These are phyloP conservation scores for Synergus gifuensis DNA, from an alignment of 2,888 invertebrate genomes.

Conservation along the genomic window DNA sequence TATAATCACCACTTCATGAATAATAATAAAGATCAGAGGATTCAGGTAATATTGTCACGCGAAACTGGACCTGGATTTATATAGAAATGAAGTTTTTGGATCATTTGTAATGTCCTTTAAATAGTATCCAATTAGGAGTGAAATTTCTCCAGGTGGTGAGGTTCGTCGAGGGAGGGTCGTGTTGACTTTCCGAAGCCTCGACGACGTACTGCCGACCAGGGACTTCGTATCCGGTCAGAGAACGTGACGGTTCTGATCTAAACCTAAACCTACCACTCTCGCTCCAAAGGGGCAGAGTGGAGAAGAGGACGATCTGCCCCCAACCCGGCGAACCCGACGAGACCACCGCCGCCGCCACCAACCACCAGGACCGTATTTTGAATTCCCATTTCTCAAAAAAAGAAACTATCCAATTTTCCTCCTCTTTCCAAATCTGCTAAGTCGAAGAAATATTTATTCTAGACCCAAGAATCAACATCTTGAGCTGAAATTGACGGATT, in stretches of 20 bases:
- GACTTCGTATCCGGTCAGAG: constrained; percentile 47
- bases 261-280: constrained; percentile 36
- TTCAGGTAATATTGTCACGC: background rate
- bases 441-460: too few relatives aligned
- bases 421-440: background rate
- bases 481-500: too few relatives aligned
- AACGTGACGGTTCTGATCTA: constrained; percentile 46
- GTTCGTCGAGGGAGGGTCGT: background rate
- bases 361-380: constrained; percentile 29
- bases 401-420: background rate
- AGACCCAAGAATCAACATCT: too few relatives aligned
- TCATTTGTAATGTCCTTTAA: background rate
- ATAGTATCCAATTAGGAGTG: background rate
- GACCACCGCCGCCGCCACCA: constrained; percentile 19
- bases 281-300: constrained; percentile 51
- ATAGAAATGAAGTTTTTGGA: background rate
- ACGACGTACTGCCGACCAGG: constrained; percentile 41
- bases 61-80: background rate
- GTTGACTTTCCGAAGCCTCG: constrained; percentile 38
- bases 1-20: background rate
- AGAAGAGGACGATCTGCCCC: constrained; percentile 48
- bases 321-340: constrained; percentile 26
- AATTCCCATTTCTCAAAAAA: background rate
- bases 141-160: background rate
- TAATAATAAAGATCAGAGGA: background rate